These are phyloP conservation scores for Tricholauxania praeusta DNA, from an alignment of 2,888 invertebrate genomes.

Conservation along the genomic window DNA sequence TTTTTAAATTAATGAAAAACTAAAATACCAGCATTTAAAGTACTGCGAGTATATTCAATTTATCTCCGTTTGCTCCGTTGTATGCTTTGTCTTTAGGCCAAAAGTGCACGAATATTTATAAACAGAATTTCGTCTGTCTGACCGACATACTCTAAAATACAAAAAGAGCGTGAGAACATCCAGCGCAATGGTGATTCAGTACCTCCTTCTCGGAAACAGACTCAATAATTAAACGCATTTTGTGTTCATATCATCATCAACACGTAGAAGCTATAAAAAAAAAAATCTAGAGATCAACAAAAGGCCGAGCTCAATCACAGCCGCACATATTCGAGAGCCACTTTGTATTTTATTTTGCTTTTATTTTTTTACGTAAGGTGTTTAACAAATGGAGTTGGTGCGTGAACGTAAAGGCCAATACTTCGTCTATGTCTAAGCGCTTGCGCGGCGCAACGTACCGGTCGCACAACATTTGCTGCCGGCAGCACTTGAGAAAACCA, in stretches of 20 bases:
- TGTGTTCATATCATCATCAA: conserved; percentile 40
- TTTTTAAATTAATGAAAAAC: too few relatives aligned
- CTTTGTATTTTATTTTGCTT: conserved; percentile 18
- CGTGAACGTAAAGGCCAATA: conserved; percentile 6
- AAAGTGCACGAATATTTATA: background rate
- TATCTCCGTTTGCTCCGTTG: background rate
- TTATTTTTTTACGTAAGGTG: conserved; percentile 22
- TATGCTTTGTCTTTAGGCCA: background rate
- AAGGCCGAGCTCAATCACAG: conserved; percentile 29
- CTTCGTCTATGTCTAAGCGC: too few relatives aligned
- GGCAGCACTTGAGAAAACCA: conserved; percentile 31
- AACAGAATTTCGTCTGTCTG: conserved; percentile 17
- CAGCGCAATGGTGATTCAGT: conserved; percentile 36
- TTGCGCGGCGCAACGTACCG: too few relatives aligned
- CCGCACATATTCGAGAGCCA: conserved; percentile 1
- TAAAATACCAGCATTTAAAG: too few relatives aligned
- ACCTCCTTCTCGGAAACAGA: conserved; percentile 47
- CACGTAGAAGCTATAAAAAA: conserved; percentile 29
- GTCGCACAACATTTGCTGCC: conserved; percentile 8
- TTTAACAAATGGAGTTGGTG: conserved; percentile 32
- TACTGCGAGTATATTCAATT: background rate
- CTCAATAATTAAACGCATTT: conserved; percentile 50
- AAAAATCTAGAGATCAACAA: conserved; percentile 16
- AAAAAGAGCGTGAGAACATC: conserved; percentile 36
- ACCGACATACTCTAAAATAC: conserved; percentile 1